Evolutionary conservation across 2,113 vertebrate species (phyloP).

Genomic region (Chiloscyllium plagiosum): DNA sequence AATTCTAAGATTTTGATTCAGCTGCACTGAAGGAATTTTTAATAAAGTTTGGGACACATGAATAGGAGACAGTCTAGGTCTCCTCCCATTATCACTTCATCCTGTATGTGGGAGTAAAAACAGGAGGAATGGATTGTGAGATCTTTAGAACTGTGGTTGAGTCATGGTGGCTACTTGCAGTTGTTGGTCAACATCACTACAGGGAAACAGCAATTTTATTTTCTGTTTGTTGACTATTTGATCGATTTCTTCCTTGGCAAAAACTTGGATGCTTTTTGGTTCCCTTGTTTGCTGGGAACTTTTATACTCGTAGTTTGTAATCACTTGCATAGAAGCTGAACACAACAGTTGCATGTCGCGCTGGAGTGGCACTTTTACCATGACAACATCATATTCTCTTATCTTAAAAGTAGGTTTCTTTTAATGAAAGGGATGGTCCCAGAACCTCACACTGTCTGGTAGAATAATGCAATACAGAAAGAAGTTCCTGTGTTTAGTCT

Average conservation of each 20-base stretch:
- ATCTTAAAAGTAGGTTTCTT: too few relatives aligned
- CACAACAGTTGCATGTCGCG: too few relatives aligned
- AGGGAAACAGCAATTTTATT: background rate
- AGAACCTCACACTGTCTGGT: too few relatives aligned
- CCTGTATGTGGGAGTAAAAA: background rate
- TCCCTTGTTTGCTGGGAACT: background rate
- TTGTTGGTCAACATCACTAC: background rate
- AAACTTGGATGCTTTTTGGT: background rate
- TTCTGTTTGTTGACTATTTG: background rate
- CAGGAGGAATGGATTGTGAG: background rate
- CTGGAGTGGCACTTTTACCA: too few relatives aligned
- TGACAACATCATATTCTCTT: too few relatives aligned
- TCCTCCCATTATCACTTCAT: background rate
- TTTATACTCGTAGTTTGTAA: background rate
- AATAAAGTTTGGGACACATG: background rate
- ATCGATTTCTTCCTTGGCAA: background rate
- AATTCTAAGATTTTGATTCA: background rate
- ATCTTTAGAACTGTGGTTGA: background rate
- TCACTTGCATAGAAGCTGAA: background rate
- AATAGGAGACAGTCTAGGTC: background rate
- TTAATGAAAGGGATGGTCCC: too few relatives aligned
- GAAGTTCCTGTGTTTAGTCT: too few relatives aligned
- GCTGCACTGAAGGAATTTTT: background rate
- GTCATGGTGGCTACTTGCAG: background rate
- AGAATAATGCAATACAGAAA: too few relatives aligned